Conservation (phyloP, 2,113 vertebrate genomes). For the Camelus dromedarius region DNA sequence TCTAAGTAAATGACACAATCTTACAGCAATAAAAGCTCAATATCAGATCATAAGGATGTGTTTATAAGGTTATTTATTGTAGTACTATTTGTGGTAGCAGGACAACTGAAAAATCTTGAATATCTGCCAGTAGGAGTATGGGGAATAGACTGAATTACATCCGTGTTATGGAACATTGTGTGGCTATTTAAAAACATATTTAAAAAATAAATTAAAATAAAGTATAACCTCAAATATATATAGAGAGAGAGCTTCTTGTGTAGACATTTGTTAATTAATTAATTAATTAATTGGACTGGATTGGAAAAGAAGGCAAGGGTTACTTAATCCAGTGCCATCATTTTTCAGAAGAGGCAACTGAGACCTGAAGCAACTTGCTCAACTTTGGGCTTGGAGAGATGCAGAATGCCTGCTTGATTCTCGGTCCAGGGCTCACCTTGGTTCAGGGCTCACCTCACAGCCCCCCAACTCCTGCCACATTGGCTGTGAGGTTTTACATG, state of each 20-base stretch:
- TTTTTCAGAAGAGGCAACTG: background rate
- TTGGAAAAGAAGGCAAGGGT: background rate
- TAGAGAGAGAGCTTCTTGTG: background rate
- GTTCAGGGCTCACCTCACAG: rapidly evolving
- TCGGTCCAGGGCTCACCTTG: rapidly evolving
- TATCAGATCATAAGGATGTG: background rate
- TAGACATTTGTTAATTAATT: background rate
- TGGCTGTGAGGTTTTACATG: rapidly evolving
- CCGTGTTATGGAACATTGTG: background rate
- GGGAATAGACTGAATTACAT: background rate
- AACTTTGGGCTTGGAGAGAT: background rate
- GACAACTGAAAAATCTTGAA: background rate
- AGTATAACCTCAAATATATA: no score
- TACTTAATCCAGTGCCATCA: background rate
- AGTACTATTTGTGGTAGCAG: background rate
- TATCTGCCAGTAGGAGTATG: background rate
- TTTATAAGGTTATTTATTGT: rapidly evolving
- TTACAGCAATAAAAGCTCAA: background rate
- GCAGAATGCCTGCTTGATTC: background rate
- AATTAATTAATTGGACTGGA: no score
- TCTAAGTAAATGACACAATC: background rate
- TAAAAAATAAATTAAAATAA: no score
- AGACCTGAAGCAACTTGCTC: background rate
- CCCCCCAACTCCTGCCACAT: rapidly evolving
- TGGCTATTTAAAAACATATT: background rate